A percentile compares a stretch with the other conserved stretches of the same genome.
Evolutionary conservation across 2,797 vertebrate species (phyloP).

Genomic region (Coracias cyanogaster): DNA sequence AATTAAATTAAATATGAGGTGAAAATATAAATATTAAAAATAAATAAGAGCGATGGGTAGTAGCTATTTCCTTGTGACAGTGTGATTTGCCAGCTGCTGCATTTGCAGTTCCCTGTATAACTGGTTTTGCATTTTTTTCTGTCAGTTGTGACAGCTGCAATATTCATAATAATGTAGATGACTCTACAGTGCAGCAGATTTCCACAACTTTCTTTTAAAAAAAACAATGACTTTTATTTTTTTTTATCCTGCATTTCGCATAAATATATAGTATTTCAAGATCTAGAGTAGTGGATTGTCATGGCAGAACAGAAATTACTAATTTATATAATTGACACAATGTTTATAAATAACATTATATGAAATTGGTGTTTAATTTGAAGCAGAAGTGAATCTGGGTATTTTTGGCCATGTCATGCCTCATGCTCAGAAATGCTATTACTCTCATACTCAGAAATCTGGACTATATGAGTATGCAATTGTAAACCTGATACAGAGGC

Average conservation of each 20-base stretch:
- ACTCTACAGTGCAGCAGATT: background rate
- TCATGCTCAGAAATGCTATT: background rate
- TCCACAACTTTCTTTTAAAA: background rate
- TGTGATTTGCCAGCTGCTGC: background rate
- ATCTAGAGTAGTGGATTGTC: background rate
- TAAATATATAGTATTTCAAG: background rate
- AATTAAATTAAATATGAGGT: background rate
- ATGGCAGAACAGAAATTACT: background rate
- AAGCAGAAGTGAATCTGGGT: background rate
- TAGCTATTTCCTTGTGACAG: background rate
- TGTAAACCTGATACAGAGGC: background rate
- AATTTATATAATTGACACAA: background rate
- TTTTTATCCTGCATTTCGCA: background rate
- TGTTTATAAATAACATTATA: background rate
- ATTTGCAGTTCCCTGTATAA: background rate
- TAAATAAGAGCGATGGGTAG: background rate
- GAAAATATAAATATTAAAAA: background rate
- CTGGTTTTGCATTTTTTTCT: background rate
- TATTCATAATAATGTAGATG: background rate
- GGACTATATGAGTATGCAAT: background rate
- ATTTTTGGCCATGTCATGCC: background rate
- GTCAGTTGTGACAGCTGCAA: background rate
- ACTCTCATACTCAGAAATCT: background rate
- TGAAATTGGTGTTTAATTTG: background rate
- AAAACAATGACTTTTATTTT: background rate